Evolutionary conservation across 2,797 vertebrate genomes (phyloP).

Genomic region (Echiichthys vipera): DNA sequence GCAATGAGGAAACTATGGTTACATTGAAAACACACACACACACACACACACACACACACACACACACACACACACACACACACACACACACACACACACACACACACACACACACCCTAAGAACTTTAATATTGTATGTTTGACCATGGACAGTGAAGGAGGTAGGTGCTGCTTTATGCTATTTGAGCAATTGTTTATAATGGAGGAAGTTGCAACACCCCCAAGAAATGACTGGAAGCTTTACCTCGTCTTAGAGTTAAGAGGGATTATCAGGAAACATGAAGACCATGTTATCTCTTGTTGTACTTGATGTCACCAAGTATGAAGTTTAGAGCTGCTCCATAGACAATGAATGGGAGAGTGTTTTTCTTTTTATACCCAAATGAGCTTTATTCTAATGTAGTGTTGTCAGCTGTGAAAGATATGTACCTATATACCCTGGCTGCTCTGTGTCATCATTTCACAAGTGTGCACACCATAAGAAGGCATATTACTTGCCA

Average conservation of each 20-base stretch:
- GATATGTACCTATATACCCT: too few relatives aligned
- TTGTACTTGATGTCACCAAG: too few relatives aligned
- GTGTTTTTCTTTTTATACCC: too few relatives aligned
- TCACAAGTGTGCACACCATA: too few relatives aligned
- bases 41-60: background rate
- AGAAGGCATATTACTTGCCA: too few relatives aligned
- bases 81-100: too few relatives aligned
- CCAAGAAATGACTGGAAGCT: background rate
- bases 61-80: background rate
- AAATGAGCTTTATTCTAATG: too few relatives aligned
- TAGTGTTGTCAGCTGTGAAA: too few relatives aligned
- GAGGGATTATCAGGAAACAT: background rate
- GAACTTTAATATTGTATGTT: background rate
- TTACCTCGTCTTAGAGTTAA: background rate
- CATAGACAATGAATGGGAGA: too few relatives aligned
- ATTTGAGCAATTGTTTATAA: background rate
- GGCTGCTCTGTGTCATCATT: too few relatives aligned
- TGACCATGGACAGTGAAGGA: background rate
- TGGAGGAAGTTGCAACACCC: background rate
- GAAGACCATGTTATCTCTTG: too few relatives aligned
- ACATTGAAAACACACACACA: background rate
- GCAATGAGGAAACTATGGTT: slow-evolving; percentile 54
- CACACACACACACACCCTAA: background rate
- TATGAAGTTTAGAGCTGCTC: too few relatives aligned
- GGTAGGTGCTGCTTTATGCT: slow-evolving; percentile 9